Evolutionary conservation across 2,888 invertebrate genomes (phyloP).

Genomic region (Polymixis lichenea): DNA sequence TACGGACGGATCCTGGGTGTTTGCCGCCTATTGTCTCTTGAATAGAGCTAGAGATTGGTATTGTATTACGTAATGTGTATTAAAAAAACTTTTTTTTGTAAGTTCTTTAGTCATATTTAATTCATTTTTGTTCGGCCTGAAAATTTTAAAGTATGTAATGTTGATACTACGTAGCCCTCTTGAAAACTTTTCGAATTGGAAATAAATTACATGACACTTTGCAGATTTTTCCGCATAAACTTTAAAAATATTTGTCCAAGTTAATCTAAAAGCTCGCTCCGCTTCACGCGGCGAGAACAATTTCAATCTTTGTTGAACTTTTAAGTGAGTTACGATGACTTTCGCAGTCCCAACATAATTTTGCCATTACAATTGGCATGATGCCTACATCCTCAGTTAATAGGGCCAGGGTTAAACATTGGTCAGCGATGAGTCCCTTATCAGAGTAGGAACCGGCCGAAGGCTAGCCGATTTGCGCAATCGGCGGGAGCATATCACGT

Average conservation of each 20-base stretch:
- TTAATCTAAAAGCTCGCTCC: slow-evolving; percentile 47
- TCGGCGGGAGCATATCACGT: slow-evolving; percentile 81
- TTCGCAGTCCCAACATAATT: slow-evolving; percentile 49
- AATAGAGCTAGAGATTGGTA: slow-evolving; percentile 80
- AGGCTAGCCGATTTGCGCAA: slow-evolving; percentile 89
- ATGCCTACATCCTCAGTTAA: slow-evolving; percentile 80
- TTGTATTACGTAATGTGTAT: slow-evolving; percentile 82
- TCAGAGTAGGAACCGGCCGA: slow-evolving; percentile 86
- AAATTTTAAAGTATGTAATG: slow-evolving; percentile 3
- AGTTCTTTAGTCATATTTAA: slow-evolving; percentile 20
- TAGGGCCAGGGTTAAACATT: slow-evolving; percentile 88
- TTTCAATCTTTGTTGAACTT: slow-evolving; percentile 36
- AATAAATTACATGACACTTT: slow-evolving; percentile 28
- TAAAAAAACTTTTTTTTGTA: slow-evolving; percentile 53
- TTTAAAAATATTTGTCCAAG: slow-evolving; percentile 31
- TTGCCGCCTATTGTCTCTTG: slow-evolving; percentile 80
- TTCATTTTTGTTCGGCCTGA: slow-evolving; percentile 11
- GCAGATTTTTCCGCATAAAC: slow-evolving; percentile 8
- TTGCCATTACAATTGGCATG: slow-evolving; percentile 64
- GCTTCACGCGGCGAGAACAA: slow-evolving; percentile 7
- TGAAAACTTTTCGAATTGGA: slow-evolving; percentile 6
- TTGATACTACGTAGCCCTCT: background rate
- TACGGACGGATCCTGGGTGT: slow-evolving; percentile 78
- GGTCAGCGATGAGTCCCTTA: slow-evolving; percentile 81
- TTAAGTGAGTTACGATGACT: slow-evolving; percentile 37